Percentiles rank a stretch among this genome's conserved stretches.
phyloP scores from a whole-genome alignment of 2,888 invertebrate species.

The Drosophila limbata region DNA sequence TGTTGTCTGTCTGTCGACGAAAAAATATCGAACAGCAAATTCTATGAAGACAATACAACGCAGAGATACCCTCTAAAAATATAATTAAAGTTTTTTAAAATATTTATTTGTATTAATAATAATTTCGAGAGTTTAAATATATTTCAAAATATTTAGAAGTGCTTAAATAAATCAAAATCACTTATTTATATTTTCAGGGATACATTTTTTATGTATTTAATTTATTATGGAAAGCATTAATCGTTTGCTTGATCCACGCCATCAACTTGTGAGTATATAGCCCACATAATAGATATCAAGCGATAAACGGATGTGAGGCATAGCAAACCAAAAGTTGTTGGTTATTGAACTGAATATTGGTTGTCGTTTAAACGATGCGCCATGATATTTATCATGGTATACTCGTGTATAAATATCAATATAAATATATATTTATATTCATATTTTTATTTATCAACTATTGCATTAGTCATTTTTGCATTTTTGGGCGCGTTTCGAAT shows the following conservation, averaged over 20 bases:
- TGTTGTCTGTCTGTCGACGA: slow-evolving; percentile 47
- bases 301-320: slow-evolving; percentile 37
- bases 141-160: not conserved
- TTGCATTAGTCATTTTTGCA: slow-evolving; percentile 37
- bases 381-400: slow-evolving; percentile 65
- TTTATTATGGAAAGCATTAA: not conserved
- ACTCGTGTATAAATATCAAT: slow-evolving; percentile 21
- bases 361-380: slow-evolving; percentile 63
- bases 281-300: slow-evolving; percentile 18
- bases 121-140: no score
- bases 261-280: slow-evolving; percentile 6
- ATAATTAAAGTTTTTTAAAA: not conserved
- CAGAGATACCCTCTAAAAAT: not conserved
- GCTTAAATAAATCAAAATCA: not conserved
- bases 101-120: not conserved
- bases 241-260: not conserved
- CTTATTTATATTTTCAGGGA: not conserved
- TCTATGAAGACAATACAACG: not conserved
- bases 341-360: slow-evolving; percentile 56
- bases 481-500: slow-evolving; percentile 37
- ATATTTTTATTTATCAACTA: slow-evolving; percentile 37
- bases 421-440: slow-evolving; percentile 37
- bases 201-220: no score
- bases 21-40: slow-evolving; percentile 30
- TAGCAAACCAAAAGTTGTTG: slow-evolving; percentile 59